phyloP scores from a whole-genome alignment of 2,888 invertebrate species.

The Troides aeacus region DNA sequence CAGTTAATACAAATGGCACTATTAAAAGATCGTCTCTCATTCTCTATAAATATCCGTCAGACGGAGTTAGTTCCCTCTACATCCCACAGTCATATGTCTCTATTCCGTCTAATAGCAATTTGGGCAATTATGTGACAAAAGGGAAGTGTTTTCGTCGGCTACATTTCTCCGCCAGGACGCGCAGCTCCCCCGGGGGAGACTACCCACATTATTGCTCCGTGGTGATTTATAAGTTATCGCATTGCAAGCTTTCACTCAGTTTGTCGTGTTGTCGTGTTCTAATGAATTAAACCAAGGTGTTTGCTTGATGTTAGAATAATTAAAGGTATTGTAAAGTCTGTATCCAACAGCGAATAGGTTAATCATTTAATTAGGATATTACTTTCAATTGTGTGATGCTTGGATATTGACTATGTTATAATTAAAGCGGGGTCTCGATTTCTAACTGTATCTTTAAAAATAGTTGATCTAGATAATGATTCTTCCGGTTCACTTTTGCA shows the following conservation, averaged over 20 bases:
- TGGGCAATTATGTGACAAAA: constrained; percentile 78
- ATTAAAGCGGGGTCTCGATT: too few relatives aligned
- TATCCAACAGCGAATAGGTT: too few relatives aligned
- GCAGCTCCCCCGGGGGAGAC: constrained; percentile 53
- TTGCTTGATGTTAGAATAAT: background rate
- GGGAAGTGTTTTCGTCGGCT: constrained; percentile 69
- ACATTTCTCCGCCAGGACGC: constrained; percentile 53
- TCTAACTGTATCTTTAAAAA: too few relatives aligned
- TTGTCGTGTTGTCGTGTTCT: constrained; percentile 6
- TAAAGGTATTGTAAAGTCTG: background rate
- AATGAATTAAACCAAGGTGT: background rate
- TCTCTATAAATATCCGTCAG: constrained; percentile 39
- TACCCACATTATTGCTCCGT: constrained; percentile 72
- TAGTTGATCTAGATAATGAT: too few relatives aligned
- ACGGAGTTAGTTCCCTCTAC: constrained; percentile 31
- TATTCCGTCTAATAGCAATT: constrained; percentile 80
- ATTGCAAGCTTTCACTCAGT: constrained; percentile 44
- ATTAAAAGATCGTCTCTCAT: constrained; percentile 75
- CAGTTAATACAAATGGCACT: constrained; percentile 57
- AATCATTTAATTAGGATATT: too few relatives aligned
- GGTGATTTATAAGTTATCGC: constrained; percentile 68
- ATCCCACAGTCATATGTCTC: constrained; percentile 73
- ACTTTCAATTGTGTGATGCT: too few relatives aligned
- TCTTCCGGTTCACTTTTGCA: too few relatives aligned
- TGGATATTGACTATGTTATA: too few relatives aligned